phyloP scores from a whole-genome alignment of 2,888 invertebrate species.

The Bruchidius siliquastri region DNA sequence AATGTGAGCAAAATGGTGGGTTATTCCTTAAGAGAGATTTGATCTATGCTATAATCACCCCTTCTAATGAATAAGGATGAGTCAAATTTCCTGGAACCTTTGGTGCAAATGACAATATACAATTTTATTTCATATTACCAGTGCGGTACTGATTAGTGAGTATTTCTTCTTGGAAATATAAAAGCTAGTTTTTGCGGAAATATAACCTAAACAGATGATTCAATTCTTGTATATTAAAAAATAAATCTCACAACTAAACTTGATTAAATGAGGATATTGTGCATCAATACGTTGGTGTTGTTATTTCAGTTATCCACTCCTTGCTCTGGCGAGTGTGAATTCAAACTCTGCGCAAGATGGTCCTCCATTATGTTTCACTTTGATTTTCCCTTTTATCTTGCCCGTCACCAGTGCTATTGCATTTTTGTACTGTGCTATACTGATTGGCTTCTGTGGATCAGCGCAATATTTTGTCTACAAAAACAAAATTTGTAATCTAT shows the following conservation, averaged over 20 bases:
- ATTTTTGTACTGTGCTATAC: background rate
- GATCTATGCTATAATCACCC: too few species aligned
- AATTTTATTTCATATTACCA: too few species aligned
- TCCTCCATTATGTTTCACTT: background rate
- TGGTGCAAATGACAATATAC: too few species aligned
- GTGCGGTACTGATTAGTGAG: too few species aligned
- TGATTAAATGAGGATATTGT: too few species aligned
- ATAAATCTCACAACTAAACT: background rate
- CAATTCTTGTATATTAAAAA: background rate
- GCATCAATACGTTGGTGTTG: background rate
- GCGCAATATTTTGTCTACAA: background rate
- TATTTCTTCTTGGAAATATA: background rate
- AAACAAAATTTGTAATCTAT: background rate
- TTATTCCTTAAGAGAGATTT: too few species aligned
- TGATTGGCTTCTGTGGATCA: background rate
- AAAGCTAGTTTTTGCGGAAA: background rate
- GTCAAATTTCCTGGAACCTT: too few species aligned
- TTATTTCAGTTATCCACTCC: background rate
- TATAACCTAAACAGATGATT: background rate
- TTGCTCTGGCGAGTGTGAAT: background rate
- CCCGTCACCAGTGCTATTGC: background rate
- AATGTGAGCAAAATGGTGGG: too few species aligned
- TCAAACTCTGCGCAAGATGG: background rate
- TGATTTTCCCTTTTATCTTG: background rate
- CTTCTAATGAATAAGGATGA: too few species aligned